Percentiles rank a stretch among this genome's conserved stretches.
phyloP scores from a whole-genome alignment of 2,888 invertebrate species.

The Zygothrica quintamaculata region DNA sequence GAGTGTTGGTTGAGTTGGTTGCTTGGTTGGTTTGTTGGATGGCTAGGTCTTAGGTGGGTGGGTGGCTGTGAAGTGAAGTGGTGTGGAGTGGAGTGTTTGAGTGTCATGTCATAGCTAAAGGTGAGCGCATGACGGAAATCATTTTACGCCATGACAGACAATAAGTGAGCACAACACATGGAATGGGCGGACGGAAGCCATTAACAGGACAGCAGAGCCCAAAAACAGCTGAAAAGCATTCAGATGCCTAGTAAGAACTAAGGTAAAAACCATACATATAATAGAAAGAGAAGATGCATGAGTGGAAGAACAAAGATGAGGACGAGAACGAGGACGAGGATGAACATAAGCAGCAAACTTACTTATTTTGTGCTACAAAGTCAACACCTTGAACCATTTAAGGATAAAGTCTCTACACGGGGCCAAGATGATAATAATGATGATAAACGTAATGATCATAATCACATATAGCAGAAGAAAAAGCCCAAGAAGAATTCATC shows the following conservation, averaged over 20 bases:
- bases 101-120: constrained; percentile 3
- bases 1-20: constrained; percentile 7
- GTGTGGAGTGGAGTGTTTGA: too few species aligned
- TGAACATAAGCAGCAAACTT: constrained; percentile 26
- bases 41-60: not conserved
- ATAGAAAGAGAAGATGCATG: not conserved
- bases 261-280: too few species aligned
- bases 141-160: constrained; percentile 77
- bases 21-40: constrained; percentile 7
- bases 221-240: constrained; percentile 44
- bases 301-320: not conserved
- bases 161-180: constrained; percentile 49
- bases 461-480: constrained; percentile 15
- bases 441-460: constrained; percentile 31
- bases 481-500: constrained; percentile 49
- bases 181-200: constrained; percentile 55
- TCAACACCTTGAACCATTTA: constrained; percentile 78
- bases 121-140: constrained; percentile 64
- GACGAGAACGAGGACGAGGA: not conserved
- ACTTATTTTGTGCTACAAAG: constrained; percentile 65
- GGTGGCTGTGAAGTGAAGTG: too few species aligned
- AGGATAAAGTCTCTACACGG: constrained; percentile 29
- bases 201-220: constrained; percentile 56
- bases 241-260: constrained; percentile 13
- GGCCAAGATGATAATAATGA: not conserved